Evolutionary conservation across 2,888 invertebrate genomes (phyloP), one percentile per base, ranked within the genome.

Genomic region (Itoplectis maculator): DNA sequence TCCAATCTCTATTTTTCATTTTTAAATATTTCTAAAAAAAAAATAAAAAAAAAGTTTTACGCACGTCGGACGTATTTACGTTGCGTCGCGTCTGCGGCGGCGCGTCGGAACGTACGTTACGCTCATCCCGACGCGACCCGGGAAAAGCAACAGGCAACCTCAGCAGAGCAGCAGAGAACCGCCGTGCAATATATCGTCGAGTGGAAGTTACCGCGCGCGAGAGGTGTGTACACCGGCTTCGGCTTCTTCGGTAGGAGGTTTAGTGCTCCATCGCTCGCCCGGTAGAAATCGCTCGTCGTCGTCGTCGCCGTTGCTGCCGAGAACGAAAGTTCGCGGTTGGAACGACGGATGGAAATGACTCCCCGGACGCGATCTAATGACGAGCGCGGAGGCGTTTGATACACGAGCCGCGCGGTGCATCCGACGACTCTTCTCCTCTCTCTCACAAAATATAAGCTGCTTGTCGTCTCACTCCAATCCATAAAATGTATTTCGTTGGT

Each of bases 121-220:
- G 79, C 83, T 85, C 85, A 70, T 70, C 86, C 88, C 84, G 85
- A 79, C 80, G n/a, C n/a, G n/a, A n/a, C n/a, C n/a, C 84, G 84
- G 63, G 83, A 70, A 83, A 75, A 65, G 37, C 29, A 42, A 5
- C 35, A 11, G 37, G 54, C 40, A 29, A 54, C 15, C 65, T 18
- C 13, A 18, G 40, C n/a, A n/a, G n/a, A n/a, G n/a, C n/a, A n/a
- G n/a, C n/a, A n/a, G n/a, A n/a, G n/a, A n/a, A n/a, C 23, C 63
- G 54, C 45, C 54, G 45, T 66, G 15, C 65, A n/a, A 65, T 65
- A 66, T 74, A 63, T 66, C 37, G 11, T 15, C 35, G 18, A 56
- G 68, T 77, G 40, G 61, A 77, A 77, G 77, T 76, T 20, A 42
- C n/a, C n/a, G n/a, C n/a, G n/a, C n/a, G n/a, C 68, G 29, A 18